These are phyloP conservation scores for Nemotelus pantherinus DNA, from an alignment of 2,888 invertebrate species.

Conservation along the genomic window DNA sequence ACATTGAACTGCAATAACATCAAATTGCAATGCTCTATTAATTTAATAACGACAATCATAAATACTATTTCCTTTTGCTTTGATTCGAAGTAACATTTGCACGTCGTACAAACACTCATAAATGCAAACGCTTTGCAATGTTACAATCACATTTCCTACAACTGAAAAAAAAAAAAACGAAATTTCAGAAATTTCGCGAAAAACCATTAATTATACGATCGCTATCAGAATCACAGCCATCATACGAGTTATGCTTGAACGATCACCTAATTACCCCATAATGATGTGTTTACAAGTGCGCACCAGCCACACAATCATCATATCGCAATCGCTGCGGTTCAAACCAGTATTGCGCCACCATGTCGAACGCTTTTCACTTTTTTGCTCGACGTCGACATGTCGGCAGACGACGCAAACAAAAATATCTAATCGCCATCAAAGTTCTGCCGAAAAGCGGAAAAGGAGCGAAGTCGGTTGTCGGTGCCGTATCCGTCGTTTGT, in stretches of 20 bases:
- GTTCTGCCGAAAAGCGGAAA: conserved; percentile 34
- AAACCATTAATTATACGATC: conserved; percentile 32
- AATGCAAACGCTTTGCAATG: too few relatives aligned
- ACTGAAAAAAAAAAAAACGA: neutral
- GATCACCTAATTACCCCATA: conserved; percentile 54
- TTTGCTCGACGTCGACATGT: conserved; percentile 6
- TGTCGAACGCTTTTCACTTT: neutral
- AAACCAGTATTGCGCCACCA: conserved; percentile 14
- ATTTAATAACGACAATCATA: too few relatives aligned
- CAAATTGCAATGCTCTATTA: too few relatives aligned
- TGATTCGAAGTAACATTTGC: too few relatives aligned
- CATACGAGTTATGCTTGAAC: conserved; percentile 55
- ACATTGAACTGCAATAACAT: too few relatives aligned
- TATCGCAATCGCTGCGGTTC: conserved; percentile 3
- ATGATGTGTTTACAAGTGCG: conserved; percentile 50
- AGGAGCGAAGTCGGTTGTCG: neutral
- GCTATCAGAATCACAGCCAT: conserved; percentile 49
- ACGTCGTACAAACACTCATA: too few relatives aligned
- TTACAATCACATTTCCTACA: too few relatives aligned
- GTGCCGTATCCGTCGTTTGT: too few relatives aligned
- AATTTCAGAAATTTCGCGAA: neutral
- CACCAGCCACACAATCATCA: neutral
- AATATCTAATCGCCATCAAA: conserved; percentile 36
- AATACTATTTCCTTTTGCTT: too few relatives aligned
- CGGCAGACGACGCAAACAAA: conserved; percentile 16